Conservation (phyloP, 2,113 vertebrate species). For the Talpa occidentalis region DNA sequence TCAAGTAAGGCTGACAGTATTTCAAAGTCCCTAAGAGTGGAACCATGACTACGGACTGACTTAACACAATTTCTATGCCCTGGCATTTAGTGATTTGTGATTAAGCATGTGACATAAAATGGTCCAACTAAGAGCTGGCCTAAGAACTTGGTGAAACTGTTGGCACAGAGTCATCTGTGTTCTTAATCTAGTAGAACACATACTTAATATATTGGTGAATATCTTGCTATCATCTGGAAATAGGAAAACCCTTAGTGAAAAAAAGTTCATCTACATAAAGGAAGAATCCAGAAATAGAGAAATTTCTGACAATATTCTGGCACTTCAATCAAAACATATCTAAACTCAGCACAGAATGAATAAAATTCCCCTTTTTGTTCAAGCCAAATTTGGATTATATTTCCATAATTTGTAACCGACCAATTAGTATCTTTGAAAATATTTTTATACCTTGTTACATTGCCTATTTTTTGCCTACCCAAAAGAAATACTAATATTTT, state of each 20-base stretch:
- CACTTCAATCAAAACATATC: neutral
- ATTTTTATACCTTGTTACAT: neutral
- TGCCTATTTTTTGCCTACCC: neutral
- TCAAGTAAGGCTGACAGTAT: neutral
- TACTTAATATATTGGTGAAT: neutral
- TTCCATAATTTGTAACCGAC: neutral
- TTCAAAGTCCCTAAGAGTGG: neutral
- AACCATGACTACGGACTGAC: neutral
- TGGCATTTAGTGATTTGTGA: neutral
- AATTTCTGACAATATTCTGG: slow-evolving; percentile 2
- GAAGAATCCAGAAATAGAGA: neutral
- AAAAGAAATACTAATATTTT: neutral
- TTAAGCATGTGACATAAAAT: neutral
- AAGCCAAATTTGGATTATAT: neutral
- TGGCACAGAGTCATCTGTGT: neutral
- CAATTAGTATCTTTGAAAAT: slow-evolving; percentile 28
- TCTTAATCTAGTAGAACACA: neutral
- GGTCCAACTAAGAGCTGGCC: neutral
- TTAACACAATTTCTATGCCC: neutral
- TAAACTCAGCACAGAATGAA: neutral
- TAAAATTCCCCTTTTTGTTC: neutral
- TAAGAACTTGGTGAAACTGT: neutral
- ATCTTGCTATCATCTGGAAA: neutral
- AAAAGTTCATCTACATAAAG: slow-evolving; percentile 30
- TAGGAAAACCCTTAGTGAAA: neutral